Base-by-base conservation (phyloP, 2,113 vertebrate species). In the Psettodes erumei region DNA sequence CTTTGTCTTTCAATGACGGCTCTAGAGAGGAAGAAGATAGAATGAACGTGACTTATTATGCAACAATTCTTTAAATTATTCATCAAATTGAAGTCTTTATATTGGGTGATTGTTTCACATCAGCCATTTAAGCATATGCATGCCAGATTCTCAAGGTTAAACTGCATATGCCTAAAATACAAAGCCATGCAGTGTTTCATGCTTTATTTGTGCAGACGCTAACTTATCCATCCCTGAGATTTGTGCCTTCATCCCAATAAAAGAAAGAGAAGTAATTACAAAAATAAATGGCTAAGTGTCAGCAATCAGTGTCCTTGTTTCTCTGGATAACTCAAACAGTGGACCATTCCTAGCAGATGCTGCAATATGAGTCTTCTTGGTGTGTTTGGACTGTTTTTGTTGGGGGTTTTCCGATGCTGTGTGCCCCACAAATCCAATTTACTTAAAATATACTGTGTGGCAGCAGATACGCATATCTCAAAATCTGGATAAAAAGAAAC, bases 1-100 rank as follows among this genome's bases (percentile, higher is more conserved):
- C 71, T 82, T 88, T 89, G 13, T 93, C 90, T 79, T 90, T 94
- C 19, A 91, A 1, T 5, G 90, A 79, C 0, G 85, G 77, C 42
- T 89, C 93, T 94, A 35, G 13, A 35, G 40, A 87, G 25, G 2
- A 61, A 77, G 13, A 71, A 64, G 13, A 45, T 2, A 62, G 6
- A 59, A 11, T 38, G 16, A 42, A 53, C 10, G 54, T 13, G 15
- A 0, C 3, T 45, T 12, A 79, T 2, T 60, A 16, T 28, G 10
- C 23, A 8, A 51, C 13, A 55, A n/a, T 1, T 19, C 2, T 10
- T 32, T 3, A 9, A 43, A 23, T 43, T 19, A 50, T 61, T 64
- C 10, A 62, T 55, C 6, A 65, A 37, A 9, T 15, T 25, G 6
- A 43, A 23, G 51, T 30, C 15, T 35, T 53, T 7, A n/a, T 75